These are phyloP conservation scores for Pogonophryne albipinna DNA, from an alignment of 2,797 vertebrate species.

Conservation along the genomic window DNA sequence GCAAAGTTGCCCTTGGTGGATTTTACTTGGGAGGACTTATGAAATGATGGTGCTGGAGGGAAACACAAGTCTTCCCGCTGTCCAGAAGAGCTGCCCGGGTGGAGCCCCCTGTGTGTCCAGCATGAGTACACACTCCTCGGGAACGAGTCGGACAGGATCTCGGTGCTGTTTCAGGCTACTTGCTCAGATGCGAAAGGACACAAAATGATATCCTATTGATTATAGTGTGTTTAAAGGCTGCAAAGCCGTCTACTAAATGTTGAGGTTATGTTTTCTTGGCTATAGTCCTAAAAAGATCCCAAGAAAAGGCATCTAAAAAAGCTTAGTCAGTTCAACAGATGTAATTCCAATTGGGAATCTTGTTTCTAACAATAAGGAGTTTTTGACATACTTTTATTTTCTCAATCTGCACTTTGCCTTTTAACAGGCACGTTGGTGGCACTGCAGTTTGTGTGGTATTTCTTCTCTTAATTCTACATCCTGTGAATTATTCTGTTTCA, in stretches of 20 bases:
- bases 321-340: slow-evolving; percentile 46
- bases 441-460: slow-evolving; percentile 75
- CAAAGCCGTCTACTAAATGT: slow-evolving; percentile 30
- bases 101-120: slow-evolving; percentile 81
- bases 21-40: slow-evolving; percentile 80
- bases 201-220: slow-evolving; percentile 63
- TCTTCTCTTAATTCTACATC: slow-evolving; percentile 58
- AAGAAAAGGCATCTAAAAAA: slow-evolving; percentile 32
- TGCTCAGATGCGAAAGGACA: slow-evolving; percentile 60
- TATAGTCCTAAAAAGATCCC: slow-evolving; percentile 19
- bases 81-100: slow-evolving; percentile 86
- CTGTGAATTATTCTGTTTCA: slow-evolving; percentile 72
- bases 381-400: slow-evolving; percentile 53
- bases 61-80: slow-evolving; percentile 84
- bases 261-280: slow-evolving; percentile 48
- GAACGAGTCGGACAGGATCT: slow-evolving; percentile 66
- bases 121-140: slow-evolving; percentile 80
- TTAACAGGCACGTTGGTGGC: slow-evolving; percentile 68
- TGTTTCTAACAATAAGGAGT: slow-evolving; percentile 41
- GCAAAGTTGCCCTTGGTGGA: slow-evolving; percentile 51
- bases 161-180: slow-evolving; percentile 62
- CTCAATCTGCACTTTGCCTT: slow-evolving; percentile 78
- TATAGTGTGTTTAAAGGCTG: slow-evolving; percentile 12
- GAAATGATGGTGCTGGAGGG: slow-evolving; percentile 91
- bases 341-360: slow-evolving; percentile 37